Evolutionary conservation across 2,113 vertebrate genomes (phyloP).

Genomic region (Sphyrna mokarran): DNA sequence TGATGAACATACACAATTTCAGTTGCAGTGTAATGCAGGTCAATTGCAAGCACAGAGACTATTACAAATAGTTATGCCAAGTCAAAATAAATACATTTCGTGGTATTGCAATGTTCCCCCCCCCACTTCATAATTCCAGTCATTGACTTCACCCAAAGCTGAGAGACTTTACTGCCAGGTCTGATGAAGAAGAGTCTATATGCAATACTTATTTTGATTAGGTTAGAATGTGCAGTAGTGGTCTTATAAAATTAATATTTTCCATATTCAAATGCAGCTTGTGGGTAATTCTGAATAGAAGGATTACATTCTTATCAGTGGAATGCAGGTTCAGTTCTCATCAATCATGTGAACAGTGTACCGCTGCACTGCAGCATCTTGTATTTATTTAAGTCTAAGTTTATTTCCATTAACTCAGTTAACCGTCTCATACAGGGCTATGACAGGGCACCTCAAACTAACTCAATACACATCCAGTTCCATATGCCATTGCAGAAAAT

Average conservation of each 20-base stretch:
- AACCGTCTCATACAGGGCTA: background rate
- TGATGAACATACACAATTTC: background rate
- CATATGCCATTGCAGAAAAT: background rate
- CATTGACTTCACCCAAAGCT: background rate
- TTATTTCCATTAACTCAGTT: background rate
- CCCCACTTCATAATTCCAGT: background rate
- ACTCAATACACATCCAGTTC: background rate
- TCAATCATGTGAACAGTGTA: background rate
- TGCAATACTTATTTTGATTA: background rate
- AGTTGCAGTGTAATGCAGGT: background rate
- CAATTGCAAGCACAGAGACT: background rate
- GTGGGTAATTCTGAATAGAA: background rate
- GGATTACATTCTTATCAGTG: constrained; percentile 25
- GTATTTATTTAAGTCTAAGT: background rate
- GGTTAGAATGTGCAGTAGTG: constrained; percentile 5
- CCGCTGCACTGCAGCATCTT: background rate
- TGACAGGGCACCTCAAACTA: background rate
- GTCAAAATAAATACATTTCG: background rate
- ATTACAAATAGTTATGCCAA: background rate
- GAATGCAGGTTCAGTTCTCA: constrained; percentile 10
- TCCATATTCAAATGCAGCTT: background rate
- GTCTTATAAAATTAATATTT: background rate
- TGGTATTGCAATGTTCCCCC: background rate
- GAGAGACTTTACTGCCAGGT: background rate
- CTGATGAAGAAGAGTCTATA: background rate